These are phyloP conservation scores for Caerostris extrusa DNA, from an alignment of 1,140 invertebrate genomes.

Conservation along the genomic window DNA sequence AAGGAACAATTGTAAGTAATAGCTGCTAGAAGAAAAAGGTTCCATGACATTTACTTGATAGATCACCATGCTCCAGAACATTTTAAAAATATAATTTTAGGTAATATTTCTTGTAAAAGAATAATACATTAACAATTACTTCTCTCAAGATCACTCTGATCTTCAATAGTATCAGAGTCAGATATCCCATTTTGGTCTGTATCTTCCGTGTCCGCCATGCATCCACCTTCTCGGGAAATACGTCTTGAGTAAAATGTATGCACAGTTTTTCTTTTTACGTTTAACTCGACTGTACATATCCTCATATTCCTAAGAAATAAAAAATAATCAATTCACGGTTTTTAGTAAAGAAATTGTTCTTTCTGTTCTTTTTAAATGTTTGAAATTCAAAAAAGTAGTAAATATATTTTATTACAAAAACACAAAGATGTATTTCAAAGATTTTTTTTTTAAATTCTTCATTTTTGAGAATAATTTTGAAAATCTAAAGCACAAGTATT, in stretches of 20 bases:
- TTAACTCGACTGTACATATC: slow-evolving; percentile 87
- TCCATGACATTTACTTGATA: too few relatives aligned
- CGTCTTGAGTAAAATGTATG: slow-evolving; percentile 78
- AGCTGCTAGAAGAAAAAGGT: too few relatives aligned
- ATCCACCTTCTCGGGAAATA: slow-evolving; percentile 75
- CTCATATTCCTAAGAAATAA: slow-evolving; percentile 81
- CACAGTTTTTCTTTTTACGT: slow-evolving; percentile 82
- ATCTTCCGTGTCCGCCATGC: slow-evolving; percentile 79
- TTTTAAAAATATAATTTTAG: neutral
- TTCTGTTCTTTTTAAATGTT: neutral
- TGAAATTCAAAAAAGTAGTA: too few relatives aligned
- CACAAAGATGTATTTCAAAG: neutral
- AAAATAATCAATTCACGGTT: neutral
- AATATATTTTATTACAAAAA: neutral
- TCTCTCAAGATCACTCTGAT: slow-evolving; percentile 79
- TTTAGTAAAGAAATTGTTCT: neutral
- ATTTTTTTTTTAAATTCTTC: neutral
- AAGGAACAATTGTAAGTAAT: too few relatives aligned
- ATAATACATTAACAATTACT: slow-evolving; percentile 8
- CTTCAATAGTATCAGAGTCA: slow-evolving; percentile 79
- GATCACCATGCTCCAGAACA: neutral
- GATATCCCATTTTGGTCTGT: slow-evolving; percentile 79
- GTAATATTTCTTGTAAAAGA: neutral
- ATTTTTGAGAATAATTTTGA: too few relatives aligned
- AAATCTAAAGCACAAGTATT: too few relatives aligned